phyloP scores from a whole-genome alignment of 2,888 invertebrate genomes.

The Volucella inanis region DNA sequence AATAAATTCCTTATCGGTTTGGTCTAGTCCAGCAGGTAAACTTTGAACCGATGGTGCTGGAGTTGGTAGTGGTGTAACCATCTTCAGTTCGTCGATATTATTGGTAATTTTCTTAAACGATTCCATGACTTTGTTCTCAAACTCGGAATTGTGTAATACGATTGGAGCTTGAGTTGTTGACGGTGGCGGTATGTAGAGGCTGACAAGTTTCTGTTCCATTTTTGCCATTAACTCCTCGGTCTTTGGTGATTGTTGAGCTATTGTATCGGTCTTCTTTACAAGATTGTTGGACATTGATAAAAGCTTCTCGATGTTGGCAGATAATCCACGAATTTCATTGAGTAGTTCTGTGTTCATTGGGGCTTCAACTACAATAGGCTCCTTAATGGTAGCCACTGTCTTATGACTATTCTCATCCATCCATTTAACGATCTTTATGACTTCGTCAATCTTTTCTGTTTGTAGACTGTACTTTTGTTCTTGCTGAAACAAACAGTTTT shows the following conservation, averaged over 20 bases:
- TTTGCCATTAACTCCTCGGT: conserved; percentile 80
- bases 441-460: conserved; percentile 80
- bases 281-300: conserved; percentile 78
- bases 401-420: conserved; percentile 79
- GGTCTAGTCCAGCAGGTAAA: conserved; percentile 79
- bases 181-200: conserved; percentile 77
- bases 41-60: conserved; percentile 30
- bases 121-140: conserved; percentile 83
- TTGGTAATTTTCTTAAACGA: conserved; percentile 83
- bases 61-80: conserved; percentile 75
- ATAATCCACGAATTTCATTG: conserved; percentile 78
- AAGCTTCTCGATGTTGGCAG: conserved; percentile 78
- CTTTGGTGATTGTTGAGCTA: conserved; percentile 78
- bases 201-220: conserved; percentile 80
- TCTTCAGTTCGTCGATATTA: conserved; percentile 81
- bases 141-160: conserved; percentile 81
- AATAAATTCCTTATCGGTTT: conserved; percentile 83
- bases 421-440: conserved; percentile 82
- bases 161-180: conserved; percentile 76
- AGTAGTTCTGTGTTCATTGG: conserved; percentile 79
- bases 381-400: conserved; percentile 36
- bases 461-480: conserved; percentile 82
- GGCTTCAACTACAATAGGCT: conserved; percentile 77
- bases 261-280: conserved; percentile 79
- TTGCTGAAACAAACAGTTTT: conserved; percentile 78